Evolutionary conservation across 2,113 vertebrate species (phyloP).

Genomic region (Phodopus roborovskii): DNA sequence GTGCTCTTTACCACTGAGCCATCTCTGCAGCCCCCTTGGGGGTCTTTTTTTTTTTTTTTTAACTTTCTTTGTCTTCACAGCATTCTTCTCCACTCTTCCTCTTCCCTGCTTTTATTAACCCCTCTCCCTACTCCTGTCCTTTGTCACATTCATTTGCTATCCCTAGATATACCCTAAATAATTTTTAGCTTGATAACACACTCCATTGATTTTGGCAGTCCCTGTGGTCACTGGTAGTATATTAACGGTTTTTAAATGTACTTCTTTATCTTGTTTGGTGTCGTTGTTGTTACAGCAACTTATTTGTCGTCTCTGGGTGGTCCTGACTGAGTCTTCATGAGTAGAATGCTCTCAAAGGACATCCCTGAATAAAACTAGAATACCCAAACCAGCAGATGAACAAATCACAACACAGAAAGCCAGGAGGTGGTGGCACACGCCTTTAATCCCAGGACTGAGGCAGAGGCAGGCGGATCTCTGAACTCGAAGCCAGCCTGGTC

Average conservation of each 20-base stretch:
- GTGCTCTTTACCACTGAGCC: not conserved
- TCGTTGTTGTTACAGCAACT: not conserved
- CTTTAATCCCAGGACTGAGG: not conserved
- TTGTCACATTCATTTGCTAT: not conserved
- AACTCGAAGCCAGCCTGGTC: not conserved
- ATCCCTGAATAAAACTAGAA: not conserved
- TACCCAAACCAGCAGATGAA: not conserved
- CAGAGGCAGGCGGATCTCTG: not conserved
- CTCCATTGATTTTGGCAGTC: not conserved
- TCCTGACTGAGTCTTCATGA: not conserved
- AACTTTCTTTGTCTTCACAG: not conserved
- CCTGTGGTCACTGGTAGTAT: not conserved
- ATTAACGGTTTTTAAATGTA: not conserved
- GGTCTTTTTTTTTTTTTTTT: not conserved
- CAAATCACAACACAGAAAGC: not conserved
- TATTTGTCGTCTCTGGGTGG: not conserved
- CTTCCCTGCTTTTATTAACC: not conserved
- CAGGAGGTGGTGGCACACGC: rapidly evolving
- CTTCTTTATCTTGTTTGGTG: not conserved
- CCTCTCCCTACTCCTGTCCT: not conserved
- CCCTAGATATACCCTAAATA: not conserved
- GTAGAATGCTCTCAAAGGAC: not conserved
- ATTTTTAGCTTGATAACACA: not conserved
- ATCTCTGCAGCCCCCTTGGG: not conserved
- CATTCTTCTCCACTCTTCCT: not conserved